These are phyloP conservation scores for Hylia prasina DNA, from an alignment of 2,113 vertebrate species.

Conservation along the genomic window DNA sequence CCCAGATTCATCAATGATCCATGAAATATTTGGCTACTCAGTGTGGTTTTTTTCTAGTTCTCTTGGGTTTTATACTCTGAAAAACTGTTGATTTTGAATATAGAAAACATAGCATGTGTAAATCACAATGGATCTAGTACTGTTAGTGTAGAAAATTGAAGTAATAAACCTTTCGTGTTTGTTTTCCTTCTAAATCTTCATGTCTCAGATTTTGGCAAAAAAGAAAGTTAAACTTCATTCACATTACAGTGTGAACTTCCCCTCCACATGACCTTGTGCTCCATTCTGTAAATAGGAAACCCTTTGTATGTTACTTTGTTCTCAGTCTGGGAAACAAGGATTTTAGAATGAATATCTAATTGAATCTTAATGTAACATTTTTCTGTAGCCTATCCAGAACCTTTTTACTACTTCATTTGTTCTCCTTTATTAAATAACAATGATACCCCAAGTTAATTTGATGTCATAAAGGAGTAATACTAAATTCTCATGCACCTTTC, in stretches of 20 bases:
- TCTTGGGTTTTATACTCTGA: neutral
- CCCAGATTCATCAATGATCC: neutral
- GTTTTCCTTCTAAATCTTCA: neutral
- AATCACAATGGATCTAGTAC: neutral
- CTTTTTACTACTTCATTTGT: neutral
- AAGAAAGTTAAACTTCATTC: neutral
- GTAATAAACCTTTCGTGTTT: neutral
- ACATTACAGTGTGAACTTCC: neutral
- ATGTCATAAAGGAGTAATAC: neutral
- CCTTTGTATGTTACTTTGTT: neutral
- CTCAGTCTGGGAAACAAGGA: neutral
- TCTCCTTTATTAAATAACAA: neutral
- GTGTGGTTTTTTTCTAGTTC: neutral
- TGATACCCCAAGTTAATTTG: neutral
- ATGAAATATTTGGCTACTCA: neutral
- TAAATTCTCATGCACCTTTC: neutral
- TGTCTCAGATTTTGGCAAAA: neutral
- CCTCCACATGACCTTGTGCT: neutral
- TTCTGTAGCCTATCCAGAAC: neutral
- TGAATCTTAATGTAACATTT: neutral
- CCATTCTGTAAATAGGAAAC: neutral
- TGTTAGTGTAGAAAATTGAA: neutral
- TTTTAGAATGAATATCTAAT: neutral
- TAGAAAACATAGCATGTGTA: neutral
- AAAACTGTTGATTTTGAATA: neutral